Base-by-base conservation (phyloP, 2,888 invertebrate genomes). In the Noctua janthe region DNA sequence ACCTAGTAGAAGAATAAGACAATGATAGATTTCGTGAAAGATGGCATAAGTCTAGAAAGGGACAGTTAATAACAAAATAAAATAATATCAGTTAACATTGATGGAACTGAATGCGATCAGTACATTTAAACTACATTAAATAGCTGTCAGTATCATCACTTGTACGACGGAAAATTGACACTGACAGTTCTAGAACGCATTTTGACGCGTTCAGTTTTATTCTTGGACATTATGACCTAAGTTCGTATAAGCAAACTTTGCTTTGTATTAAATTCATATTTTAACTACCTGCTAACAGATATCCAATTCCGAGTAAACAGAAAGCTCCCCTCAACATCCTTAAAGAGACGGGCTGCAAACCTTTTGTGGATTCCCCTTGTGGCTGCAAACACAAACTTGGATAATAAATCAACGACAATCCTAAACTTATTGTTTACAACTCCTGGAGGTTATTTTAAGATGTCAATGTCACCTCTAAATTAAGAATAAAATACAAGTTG, bases 281-380 rank as follows among this genome's bases (percentile, higher is more conserved):
- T 64, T 23, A 51, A 51, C 70, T 92, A 97, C 98, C 97, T 91
- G 98, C 97, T 71, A 97, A 91, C 15, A 97, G 91, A 91, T 97
- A 97, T 47, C 98, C 98, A 71, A 98, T 97, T 15, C 97, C 95
- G 13, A 98, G 95, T 64, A 98, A 96, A 92, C 98, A 98, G 92
- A 98, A 98, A 10, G 98, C 98, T 8, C 98, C 98, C 83, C 98
- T 98, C 0, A 98, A 92, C 98, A 98, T 98, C 90, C 97, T 97
- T 78, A 98, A 94, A 74, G 97, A 98, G 23, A 98, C 97, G 0
- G 98, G 98, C 87, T 98, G 97, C 75, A 98, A 95, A 78, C 94
- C 94, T 91, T 95, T 95, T n/a, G 94, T 92, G 5, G 97, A 94
- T 87, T 97, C 97, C 10, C 90, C 86, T 88, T 94, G 95, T n/a